Conservation (phyloP, 1,140 invertebrate species). For the Idris sp. region DNA sequence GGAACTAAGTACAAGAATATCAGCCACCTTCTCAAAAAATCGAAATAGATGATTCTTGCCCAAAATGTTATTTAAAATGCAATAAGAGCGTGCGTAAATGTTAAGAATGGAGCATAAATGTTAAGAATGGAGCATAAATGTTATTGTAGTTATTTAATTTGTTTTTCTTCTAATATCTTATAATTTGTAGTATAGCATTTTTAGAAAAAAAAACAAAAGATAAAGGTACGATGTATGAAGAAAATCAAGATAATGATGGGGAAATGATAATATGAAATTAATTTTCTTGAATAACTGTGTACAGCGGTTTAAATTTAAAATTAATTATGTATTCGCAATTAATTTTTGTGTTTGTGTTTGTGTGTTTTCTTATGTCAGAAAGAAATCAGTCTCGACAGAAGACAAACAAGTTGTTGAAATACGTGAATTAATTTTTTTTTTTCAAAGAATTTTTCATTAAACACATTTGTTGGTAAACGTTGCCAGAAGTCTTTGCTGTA, state of each 20-base stretch:
- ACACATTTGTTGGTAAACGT: conserved; percentile 12
- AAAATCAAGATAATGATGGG: too few species aligned
- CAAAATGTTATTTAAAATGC: conserved; percentile 56
- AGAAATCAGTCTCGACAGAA: conserved; percentile 52
- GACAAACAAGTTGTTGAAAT: too few species aligned
- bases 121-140: conserved; percentile 6
- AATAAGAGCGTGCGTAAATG: conserved; percentile 47
- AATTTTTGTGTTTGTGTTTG: conserved; percentile 16
- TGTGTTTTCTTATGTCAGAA: conserved; percentile 17
- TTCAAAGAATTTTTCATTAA: conserved; percentile 39
- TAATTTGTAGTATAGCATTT: conserved; percentile 7
- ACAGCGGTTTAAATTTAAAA: conserved; percentile 25
- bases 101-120: conserved; percentile 47
- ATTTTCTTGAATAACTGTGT: conserved; percentile 4
- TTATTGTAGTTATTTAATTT: conserved; percentile 19
- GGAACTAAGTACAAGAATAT: conserved; percentile 41
- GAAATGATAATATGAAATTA: conserved; percentile 14
- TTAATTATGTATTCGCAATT: conserved; percentile 13
- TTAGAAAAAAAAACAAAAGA: conserved; percentile 9
- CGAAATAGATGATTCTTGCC: conserved; percentile 38
- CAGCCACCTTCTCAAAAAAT: conserved; percentile 37
- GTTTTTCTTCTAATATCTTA: conserved; percentile 44
- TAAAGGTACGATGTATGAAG: conserved; percentile 8
- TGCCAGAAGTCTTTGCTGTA: conserved; percentile 18
- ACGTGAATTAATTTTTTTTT: too few species aligned